Percentiles rank a stretch among this genome's conserved stretches.
Conservation (phyloP, 2,888 invertebrate genomes). For the Argyresthia goedartella region DNA sequence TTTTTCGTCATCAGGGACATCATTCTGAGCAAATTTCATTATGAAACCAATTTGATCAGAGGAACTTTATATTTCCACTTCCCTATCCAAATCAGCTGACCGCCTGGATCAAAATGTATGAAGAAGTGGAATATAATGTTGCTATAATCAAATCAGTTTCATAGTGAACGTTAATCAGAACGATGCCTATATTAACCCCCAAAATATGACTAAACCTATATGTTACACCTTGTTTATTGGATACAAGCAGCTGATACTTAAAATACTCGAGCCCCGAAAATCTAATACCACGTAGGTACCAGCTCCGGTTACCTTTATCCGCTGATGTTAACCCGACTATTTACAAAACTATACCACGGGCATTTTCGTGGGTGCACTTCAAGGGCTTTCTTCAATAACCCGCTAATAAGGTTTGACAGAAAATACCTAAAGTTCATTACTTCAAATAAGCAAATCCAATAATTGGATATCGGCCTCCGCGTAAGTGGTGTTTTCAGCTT, state of each 20-base stretch:
- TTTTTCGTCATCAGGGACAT: too few species aligned
- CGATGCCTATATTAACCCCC: too few species aligned
- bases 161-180: too few species aligned
- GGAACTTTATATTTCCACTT: too few species aligned
- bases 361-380: slow-evolving; percentile 63
- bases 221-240: too few species aligned
- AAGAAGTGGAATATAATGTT: too few species aligned
- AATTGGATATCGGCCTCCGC: slow-evolving; percentile 49
- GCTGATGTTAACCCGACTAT: slow-evolving; percentile 37
- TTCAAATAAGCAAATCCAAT: slow-evolving; percentile 47
- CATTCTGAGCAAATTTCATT: too few species aligned
- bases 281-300: slow-evolving; percentile 7
- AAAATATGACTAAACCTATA: too few species aligned
- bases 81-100: too few species aligned
- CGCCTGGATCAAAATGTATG: too few species aligned
- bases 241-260: not conserved
- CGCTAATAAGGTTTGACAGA: slow-evolving; percentile 53
- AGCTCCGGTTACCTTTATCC: slow-evolving; percentile 57
- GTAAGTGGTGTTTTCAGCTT: slow-evolving; percentile 21
- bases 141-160: too few species aligned
- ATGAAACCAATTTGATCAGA: too few species aligned
- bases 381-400: slow-evolving; percentile 60
- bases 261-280: slow-evolving; percentile 1
- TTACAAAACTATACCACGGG: slow-evolving; percentile 46
- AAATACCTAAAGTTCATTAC: slow-evolving; percentile 58